A percentile compares a stretch with the other conserved stretches of the same genome.
Evolutionary conservation across 2,113 vertebrate species (phyloP).

Genomic region (Ursus arctos): DNA sequence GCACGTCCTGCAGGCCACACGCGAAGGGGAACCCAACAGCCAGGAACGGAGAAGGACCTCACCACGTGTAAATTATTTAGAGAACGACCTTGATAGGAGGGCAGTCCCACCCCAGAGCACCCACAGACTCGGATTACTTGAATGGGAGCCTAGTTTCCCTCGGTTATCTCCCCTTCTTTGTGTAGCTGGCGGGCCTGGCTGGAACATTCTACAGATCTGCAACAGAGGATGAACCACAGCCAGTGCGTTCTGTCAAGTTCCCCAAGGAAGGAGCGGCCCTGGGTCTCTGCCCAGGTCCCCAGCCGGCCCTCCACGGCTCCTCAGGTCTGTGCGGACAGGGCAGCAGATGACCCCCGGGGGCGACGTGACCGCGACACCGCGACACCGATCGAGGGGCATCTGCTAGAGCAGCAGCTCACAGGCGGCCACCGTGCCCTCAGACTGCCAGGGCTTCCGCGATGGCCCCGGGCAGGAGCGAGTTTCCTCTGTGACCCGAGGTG

Average conservation of each 20-base stretch:
- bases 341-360: background rate
- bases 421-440: background rate
- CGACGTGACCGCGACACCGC: background rate
- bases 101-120: background rate
- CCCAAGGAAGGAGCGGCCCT: background rate
- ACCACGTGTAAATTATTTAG: constrained; percentile 70
- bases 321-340: fast-evolving
- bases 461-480: background rate
- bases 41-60: background rate
- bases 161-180: constrained; percentile 33
- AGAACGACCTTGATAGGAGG: background rate
- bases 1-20: background rate
- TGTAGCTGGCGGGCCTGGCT: background rate
- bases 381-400: background rate
- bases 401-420: background rate
- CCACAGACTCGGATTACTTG: constrained; percentile 62
- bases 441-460: fast-evolving
- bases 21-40: background rate
- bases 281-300: background rate
- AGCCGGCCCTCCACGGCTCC: background rate
- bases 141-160: constrained; percentile 59
- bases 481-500: background rate
- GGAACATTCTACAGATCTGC: background rate
- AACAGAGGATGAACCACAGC: background rate
- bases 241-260: background rate